A percentile compares a stretch with the other conserved stretches of the same genome.
Evolutionary conservation across 2,888 invertebrate species (phyloP).

Genomic region (Caenorhabditis japonica): DNA sequence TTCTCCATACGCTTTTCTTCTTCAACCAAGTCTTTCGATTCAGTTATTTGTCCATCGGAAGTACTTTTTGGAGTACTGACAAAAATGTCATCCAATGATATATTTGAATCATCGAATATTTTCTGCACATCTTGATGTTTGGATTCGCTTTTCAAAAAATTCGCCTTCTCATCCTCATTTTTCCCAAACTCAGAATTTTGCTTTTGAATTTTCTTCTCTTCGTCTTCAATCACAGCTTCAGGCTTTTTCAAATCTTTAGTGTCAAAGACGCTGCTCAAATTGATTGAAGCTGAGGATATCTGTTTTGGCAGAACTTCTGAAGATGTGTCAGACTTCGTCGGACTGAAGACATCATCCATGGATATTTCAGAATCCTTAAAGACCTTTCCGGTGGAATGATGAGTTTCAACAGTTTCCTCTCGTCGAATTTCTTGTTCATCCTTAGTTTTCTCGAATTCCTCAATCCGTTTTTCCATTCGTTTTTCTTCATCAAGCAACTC

Average conservation of each 20-base stretch:
- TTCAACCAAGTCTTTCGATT: background rate
- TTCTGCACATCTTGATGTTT: background rate
- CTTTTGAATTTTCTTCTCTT: constrained; percentile 13
- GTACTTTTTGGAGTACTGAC: no score
- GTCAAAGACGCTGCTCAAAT: constrained; percentile 26
- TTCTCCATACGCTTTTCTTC: constrained; percentile 4
- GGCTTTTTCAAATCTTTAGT: background rate
- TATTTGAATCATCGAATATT: constrained; percentile 19
- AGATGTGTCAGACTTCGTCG: background rate
- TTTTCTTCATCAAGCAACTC: constrained; percentile 1
- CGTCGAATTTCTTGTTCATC: background rate
- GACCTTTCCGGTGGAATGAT: no score
- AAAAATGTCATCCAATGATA: constrained; percentile 26
- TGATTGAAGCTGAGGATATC: background rate
- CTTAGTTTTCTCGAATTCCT: constrained; percentile 14
- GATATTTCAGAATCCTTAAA: background rate
- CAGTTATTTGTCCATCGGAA: background rate
- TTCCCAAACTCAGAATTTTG: constrained; percentile 26
- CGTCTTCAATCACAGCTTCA: background rate
- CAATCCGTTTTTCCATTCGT: constrained; percentile 10
- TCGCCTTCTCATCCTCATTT: constrained; percentile 19
- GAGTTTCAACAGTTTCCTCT: no score
- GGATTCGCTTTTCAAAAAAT: background rate
- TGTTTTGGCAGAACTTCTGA: background rate
- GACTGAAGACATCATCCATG: constrained; percentile 1